phyloP scores from a whole-genome alignment of 2,888 invertebrate genomes.

The Odontomyia ornata region DNA sequence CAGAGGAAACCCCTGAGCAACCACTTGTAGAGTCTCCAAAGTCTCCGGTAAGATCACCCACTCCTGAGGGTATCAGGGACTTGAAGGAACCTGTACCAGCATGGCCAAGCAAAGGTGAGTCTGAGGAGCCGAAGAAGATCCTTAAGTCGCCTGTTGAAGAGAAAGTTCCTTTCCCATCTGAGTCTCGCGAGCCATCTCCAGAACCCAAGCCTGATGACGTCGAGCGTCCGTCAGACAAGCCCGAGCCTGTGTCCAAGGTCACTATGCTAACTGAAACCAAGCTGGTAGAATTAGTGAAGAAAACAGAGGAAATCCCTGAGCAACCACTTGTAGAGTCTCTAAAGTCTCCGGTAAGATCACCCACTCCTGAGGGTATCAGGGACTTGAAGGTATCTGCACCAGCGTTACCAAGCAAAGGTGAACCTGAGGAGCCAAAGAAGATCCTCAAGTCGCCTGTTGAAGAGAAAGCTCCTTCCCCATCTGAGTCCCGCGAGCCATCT shows the following conservation, averaged over 20 bases:
- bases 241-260: background rate
- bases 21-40: slow-evolving; percentile 36
- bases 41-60: background rate
- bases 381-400: background rate
- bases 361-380: background rate
- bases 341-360: background rate
- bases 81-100: background rate
- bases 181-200: slow-evolving; percentile 1
- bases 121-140: background rate
- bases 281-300: background rate
- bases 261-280: slow-evolving; percentile 39
- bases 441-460: background rate
- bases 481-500: background rate
- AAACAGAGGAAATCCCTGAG: slow-evolving; percentile 10
- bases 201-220: too few relatives aligned
- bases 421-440: background rate
- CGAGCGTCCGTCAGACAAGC: background rate
- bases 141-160: background rate
- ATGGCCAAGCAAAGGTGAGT: background rate
- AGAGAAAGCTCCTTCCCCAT: background rate
- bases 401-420: background rate
- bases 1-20: slow-evolving; percentile 37
- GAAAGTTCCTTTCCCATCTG: background rate
- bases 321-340: slow-evolving; percentile 44
- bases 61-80: background rate